A percentile compares a stretch with the other conserved stretches of the same genome.
Evolutionary conservation across 2,113 vertebrate genomes (phyloP).

Genomic region (Zingel zingel): DNA sequence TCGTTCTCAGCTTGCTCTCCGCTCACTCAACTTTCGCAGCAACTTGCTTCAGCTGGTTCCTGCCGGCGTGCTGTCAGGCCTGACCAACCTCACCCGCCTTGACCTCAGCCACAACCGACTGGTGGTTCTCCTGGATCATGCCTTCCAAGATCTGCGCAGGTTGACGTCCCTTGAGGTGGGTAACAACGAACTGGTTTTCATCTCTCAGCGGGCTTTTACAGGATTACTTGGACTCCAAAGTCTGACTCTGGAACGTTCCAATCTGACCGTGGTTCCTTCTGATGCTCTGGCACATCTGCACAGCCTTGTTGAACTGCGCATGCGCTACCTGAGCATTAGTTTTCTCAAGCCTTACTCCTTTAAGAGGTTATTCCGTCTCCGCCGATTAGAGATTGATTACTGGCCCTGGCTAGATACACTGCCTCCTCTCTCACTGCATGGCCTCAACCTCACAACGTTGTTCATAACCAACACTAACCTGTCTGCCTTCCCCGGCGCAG

Average conservation of each 20-base stretch:
- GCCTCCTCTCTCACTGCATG: constrained; percentile 92
- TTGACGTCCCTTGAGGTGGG: constrained; percentile 93
- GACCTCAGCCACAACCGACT: constrained; percentile 98
- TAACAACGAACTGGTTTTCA: constrained; percentile 96
- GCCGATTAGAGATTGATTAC: constrained; percentile 91
- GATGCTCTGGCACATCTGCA: constrained; percentile 83
- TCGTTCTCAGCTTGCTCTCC: constrained; percentile 92
- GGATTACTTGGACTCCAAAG: constrained; percentile 93
- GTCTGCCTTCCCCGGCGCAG: constrained; percentile 90
- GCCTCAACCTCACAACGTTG: constrained; percentile 94
- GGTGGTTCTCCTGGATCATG: constrained; percentile 96
- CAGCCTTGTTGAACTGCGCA: constrained; percentile 74
- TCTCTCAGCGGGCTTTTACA: constrained; percentile 94
- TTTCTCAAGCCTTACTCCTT: constrained; percentile 91
- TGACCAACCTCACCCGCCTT: constrained; percentile 94
- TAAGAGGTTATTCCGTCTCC: constrained; percentile 91
- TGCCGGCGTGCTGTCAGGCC: constrained; percentile 92
- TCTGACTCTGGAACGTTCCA: constrained; percentile 95
- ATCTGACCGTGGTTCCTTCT: constrained; percentile 90
- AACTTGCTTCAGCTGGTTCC: constrained; percentile 95
- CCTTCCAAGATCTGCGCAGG: constrained; percentile 96
- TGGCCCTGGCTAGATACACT: constrained; percentile 95
- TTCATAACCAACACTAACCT: constrained; percentile 96
- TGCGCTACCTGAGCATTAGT: constrained; percentile 82
- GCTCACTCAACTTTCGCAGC: constrained; percentile 92